Evolutionary conservation across 2,797 vertebrate species (phyloP), one percentile per base, ranked within the genome.

Genomic region (Spinibarbus caldwelli): DNA sequence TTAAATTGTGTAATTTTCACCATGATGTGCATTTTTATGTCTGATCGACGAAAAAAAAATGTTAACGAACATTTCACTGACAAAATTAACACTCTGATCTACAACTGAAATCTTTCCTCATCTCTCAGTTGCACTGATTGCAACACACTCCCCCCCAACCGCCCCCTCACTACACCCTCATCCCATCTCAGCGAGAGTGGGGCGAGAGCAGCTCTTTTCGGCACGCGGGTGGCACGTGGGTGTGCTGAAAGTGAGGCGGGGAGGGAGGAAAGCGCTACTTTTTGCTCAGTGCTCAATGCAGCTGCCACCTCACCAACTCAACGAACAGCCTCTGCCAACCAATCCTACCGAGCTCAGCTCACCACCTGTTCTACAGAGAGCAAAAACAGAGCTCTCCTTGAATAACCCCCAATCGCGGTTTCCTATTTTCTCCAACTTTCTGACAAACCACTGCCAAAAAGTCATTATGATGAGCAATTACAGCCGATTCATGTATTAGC

Each of bases 281-380:
- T 80, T 80, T 73, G 76, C 77, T 85, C 84, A 52, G 67, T 73
- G 68, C 68, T 84, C 89, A 80, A 85, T 80, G 80, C 89, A 83
- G 87, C 90, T 87, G 87, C 81, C 87, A 54, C 83, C 72, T 72
- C 84, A 70, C 29, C 70, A 29, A 81, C 84, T 80, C 45, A 85
- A 86, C 82, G 66, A 86, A 82, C 86, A 87, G 88, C 88, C 88
- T 86, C 76, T 89, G 78, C 86, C 83, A 85, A 82, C 83, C 85
- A 84, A 66, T 70, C 66, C 75, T 80, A 68, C 57, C 52, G 29
- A 38, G 66, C 84, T 80, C 86, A 85, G 49, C 78, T 82, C 88
- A 78, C 88, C 90, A 92, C 90, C 90, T 92, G 91, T 87, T 89
- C 86, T 71, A 84, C 78, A 81, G 78, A 84, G n/a, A 34, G 67